Percentiles rank a stretch among this genome's conserved stretches.
Conservation (phyloP, 30 jellyfish, hydroid and myxozoan genomes). For the Catostylus mosaicus region DNA sequence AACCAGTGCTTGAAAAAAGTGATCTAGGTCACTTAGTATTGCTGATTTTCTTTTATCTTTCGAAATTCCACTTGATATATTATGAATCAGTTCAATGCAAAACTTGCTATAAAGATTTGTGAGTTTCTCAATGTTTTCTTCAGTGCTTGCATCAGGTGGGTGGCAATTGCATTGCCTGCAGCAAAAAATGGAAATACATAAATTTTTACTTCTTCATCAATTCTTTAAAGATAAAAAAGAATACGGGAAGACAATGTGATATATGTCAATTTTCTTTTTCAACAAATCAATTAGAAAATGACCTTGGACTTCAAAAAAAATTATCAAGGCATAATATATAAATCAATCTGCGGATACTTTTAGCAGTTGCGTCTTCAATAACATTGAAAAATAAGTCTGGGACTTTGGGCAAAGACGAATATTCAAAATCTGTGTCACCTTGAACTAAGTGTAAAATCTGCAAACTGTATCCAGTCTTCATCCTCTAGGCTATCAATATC, state of each 20-base stretch:
- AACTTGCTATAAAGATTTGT: conserved; percentile 54
- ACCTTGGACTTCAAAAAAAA: background rate
- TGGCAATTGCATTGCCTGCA: conserved; percentile 55
- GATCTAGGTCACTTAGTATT: conserved; percentile 54
- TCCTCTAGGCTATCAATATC: conserved; percentile 24
- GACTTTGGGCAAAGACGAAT: background rate
- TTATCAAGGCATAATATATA: background rate
- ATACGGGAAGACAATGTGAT: background rate
- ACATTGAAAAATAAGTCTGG: background rate
- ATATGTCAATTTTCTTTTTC: background rate
- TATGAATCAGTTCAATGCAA: conserved; percentile 54
- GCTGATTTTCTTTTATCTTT: conserved; percentile 22
- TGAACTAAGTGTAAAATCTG: conserved; percentile 28
- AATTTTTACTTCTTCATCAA: background rate
- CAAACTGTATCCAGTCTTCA: conserved; percentile 32
- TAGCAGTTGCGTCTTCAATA: background rate
- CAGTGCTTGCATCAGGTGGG: conserved; percentile 7
- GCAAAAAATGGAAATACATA: background rate
- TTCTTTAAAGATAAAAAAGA: too few relatives aligned
- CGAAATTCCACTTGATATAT: conserved; percentile 39
- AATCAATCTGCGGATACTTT: background rate
- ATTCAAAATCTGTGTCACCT: conserved; percentile 3
- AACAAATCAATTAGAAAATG: background rate
- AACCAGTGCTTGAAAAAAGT: conserved; percentile 87
- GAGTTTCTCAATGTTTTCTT: conserved; percentile 29